Base-by-base conservation (phyloP, 2,113 vertebrate genomes). In the Numenius arquata region DNA sequence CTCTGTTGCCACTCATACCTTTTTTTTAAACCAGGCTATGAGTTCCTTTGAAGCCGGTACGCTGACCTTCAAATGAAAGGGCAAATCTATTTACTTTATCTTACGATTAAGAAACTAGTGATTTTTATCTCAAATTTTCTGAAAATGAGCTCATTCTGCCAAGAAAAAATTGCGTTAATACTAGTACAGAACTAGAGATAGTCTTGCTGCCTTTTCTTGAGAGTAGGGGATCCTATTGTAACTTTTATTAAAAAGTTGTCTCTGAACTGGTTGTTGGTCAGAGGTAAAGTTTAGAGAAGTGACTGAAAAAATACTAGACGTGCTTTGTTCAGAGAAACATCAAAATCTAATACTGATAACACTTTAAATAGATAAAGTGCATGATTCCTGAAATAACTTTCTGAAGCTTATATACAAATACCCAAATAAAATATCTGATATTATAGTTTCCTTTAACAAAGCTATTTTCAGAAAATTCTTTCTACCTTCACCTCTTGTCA, bases 191-290 rank as follows among this genome's bases (percentile, higher is more conserved):
- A 95, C 75, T 79, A 55, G 63, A 94, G 85, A 41, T 58, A 74
- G 48, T 72, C 76, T 94, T 83, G 38, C 45, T 84, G 80, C 75
- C 88, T 96, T 79, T 81, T 29, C 80, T 58, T 63, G 41, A 63
- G 78, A 90, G 65, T 73, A 82, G 84, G 55, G 53, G 79, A 59
- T 81, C 29, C 43, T 93, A 53, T 81, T 96, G 75, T 93, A 91
- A 85, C 80, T 94, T 92, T 82, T 91, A 96, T 89, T 89, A 90
- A 91, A 92, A 90, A 89, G 76, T 62, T 73, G 48, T 68, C 70
- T 91, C 88, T 26, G 8, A 83, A 85, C 71, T 38, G 53, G 86
- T 93, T 79, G 62, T 78, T 75, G 29, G 90, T 93, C 43, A 91
- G 83, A 90, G 56, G 59, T 41, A 67, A 30, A 67, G n/a, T 58